Conservation (phyloP, 1,140 invertebrate species). For the Oedothorax gibbosus region DNA sequence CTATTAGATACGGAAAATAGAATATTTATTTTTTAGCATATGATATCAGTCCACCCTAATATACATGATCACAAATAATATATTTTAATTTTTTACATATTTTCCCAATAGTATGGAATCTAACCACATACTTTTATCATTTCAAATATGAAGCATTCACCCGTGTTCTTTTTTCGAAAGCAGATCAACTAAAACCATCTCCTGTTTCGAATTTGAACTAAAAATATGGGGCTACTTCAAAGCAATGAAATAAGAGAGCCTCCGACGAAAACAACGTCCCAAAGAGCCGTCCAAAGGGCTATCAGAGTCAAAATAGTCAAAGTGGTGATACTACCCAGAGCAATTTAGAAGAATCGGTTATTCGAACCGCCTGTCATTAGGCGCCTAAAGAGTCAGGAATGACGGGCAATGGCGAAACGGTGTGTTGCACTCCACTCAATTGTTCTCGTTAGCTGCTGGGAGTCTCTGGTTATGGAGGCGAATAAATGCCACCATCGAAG, state of each 20-base stretch:
- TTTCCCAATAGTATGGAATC: too few relatives aligned
- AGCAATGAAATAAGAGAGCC: slow-evolving; percentile 20
- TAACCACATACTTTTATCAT: too few relatives aligned
- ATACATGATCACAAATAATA: too few relatives aligned
- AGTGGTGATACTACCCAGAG: slow-evolving; percentile 4
- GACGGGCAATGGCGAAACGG: slow-evolving; percentile 10
- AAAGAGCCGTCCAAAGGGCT: slow-evolving; percentile 1
- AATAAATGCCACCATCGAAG: background rate
- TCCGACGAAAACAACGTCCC: slow-evolving; percentile 3
- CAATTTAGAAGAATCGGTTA: slow-evolving; percentile 34
- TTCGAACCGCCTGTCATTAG: slow-evolving; percentile 24
- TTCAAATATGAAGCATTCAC: too few relatives aligned
- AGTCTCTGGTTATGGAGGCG: slow-evolving; percentile 4
- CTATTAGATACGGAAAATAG: too few relatives aligned
- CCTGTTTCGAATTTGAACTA: background rate
- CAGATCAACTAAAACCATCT: too few relatives aligned
- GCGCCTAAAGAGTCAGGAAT: slow-evolving; percentile 27
- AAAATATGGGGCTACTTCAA: slow-evolving; percentile 11
- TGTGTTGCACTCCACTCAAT: slow-evolving; percentile 17
- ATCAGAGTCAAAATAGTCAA: background rate
- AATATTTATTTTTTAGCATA: too few relatives aligned
- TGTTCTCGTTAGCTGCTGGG: slow-evolving; percentile 19
- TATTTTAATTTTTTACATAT: too few relatives aligned
- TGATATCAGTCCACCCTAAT: too few relatives aligned
- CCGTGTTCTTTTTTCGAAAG: background rate